phyloP scores from a whole-genome alignment of 2,113 vertebrate species.

The Ameiurus melas region DNA sequence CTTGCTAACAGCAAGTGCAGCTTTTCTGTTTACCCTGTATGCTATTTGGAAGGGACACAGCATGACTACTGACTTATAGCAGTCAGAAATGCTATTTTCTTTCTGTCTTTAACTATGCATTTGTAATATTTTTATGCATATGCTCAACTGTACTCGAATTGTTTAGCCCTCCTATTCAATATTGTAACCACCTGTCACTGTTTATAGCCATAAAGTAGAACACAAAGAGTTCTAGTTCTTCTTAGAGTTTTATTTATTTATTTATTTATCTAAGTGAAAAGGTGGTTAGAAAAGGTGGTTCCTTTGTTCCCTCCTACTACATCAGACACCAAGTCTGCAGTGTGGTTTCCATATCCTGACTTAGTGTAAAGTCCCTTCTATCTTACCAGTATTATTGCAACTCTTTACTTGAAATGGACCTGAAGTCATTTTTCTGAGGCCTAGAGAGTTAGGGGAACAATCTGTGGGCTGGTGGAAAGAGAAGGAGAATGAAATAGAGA shows the following conservation, averaged over 20 bases:
- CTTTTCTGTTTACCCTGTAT: background rate
- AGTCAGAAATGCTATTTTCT: background rate
- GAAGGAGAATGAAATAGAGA: slow-evolving; percentile 26
- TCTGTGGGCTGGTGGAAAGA: slow-evolving; percentile 47
- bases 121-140: background rate
- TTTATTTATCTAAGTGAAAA: background rate
- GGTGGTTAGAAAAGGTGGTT: background rate
- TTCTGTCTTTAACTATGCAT: background rate
- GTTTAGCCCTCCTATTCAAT: background rate
- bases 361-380: slow-evolving; percentile 12
- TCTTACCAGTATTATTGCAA: slow-evolving; percentile 49
- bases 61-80: background rate
- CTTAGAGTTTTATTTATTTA: background rate
- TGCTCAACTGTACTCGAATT: background rate
- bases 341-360: slow-evolving; percentile 39
- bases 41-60: background rate
- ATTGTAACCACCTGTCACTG: background rate
- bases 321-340: slow-evolving; percentile 45
- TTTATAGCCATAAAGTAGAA: background rate
- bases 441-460: slow-evolving; percentile 16
- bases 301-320: background rate
- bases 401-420: slow-evolving; percentile 41
- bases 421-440: slow-evolving; percentile 42
- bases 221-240: background rate
- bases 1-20: background rate